Percentiles rank a stretch among this genome's conserved stretches.
phyloP scores from a whole-genome alignment of 1,140 invertebrate species.

The fruit fly (Drosophila melanogaster) region Release_6_plus_ISO1_MT NT_037436.4:7576501-7577000 shows the following conservation, averaged over 20 bases:
- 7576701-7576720: constrained; percentile 75
- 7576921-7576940: constrained; percentile 65
- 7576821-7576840: constrained; percentile 83
- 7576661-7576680: constrained; percentile 71
- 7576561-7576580: constrained; percentile 75
- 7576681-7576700: constrained; percentile 37
- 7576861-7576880: constrained; percentile 80
- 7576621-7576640: constrained; percentile 18
- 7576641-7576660: constrained; percentile 26
- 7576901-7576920: constrained; percentile 17
- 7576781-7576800: constrained; percentile 66
- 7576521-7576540: constrained; percentile 71
- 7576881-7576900: constrained; percentile 15
- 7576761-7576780: constrained; percentile 52
- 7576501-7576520: constrained; percentile 59
- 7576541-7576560: constrained; percentile 38
- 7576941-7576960: constrained; percentile 23
- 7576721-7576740: constrained; percentile 80
- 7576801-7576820: constrained; percentile 83
- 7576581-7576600: constrained; percentile 82
- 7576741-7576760: constrained; percentile 80
- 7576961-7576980: too few relatives aligned
- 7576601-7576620: constrained; percentile 62
- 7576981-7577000: constrained; percentile 46
- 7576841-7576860: constrained; percentile 63